A percentile compares a stretch with the other conserved stretches of the same genome.
phyloP scores from a whole-genome alignment of 1,140 invertebrate genomes.

The Drosophila simulans region DNA sequence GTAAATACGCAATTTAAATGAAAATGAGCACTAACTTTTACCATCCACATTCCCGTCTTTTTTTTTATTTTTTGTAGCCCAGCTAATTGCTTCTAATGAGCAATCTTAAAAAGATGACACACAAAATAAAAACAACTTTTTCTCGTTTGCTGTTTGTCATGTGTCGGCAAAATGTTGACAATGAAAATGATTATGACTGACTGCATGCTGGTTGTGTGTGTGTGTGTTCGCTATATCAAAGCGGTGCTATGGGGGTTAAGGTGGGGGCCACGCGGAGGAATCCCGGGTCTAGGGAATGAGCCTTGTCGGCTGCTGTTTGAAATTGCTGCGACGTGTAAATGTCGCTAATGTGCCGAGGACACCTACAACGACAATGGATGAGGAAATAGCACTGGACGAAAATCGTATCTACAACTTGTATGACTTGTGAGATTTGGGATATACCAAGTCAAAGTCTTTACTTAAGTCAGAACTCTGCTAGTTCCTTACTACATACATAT shows the following conservation, averaged over 20 bases:
- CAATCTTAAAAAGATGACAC: slow-evolving; percentile 54
- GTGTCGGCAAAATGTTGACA: slow-evolving; percentile 78
- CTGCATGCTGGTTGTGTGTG: slow-evolving; percentile 35
- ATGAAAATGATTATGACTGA: slow-evolving; percentile 81
- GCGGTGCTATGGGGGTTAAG: slow-evolving; percentile 10
- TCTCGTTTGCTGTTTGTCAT: slow-evolving; percentile 66
- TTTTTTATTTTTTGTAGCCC: slow-evolving; percentile 4
- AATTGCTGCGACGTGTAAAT: slow-evolving; percentile 82
- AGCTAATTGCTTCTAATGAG: slow-evolving; percentile 77
- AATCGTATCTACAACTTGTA: neutral
- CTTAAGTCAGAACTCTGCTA: no score
- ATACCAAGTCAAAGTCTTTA: no score
- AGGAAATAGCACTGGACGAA: slow-evolving; percentile 5
- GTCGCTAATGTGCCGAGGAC: slow-evolving; percentile 73
- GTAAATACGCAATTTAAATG: slow-evolving; percentile 75
- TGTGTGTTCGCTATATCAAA: slow-evolving; percentile 15
- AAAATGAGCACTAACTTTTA: slow-evolving; percentile 44
- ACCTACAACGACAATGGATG: slow-evolving; percentile 30
- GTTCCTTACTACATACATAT: no score
- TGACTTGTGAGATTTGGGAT: no score
- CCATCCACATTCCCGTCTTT: slow-evolving; percentile 11
- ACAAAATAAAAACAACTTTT: slow-evolving; percentile 41
- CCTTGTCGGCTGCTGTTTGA: slow-evolving; percentile 76
- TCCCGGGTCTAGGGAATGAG: slow-evolving; percentile 13
- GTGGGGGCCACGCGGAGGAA: neutral